Base-by-base conservation (phyloP, 2,113 vertebrate species). In the Cairina moschata region DNA sequence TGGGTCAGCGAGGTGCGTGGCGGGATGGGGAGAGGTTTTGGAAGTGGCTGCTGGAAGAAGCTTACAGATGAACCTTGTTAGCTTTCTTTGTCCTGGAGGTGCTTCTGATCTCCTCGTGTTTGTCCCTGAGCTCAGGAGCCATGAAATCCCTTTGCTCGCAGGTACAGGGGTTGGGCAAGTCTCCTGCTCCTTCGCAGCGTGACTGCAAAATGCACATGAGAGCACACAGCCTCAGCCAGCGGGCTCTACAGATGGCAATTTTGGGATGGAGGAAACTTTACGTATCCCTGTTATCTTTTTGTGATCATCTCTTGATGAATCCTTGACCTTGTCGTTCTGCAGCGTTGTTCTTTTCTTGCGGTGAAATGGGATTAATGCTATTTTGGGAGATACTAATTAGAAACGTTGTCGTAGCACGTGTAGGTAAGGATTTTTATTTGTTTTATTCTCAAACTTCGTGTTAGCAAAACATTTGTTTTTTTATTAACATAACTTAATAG, bases 381-480 rank as follows among this genome's bases (percentile, higher is more conserved):
- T 92, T 86, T 81, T 75, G 92, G 54, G 62, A 91, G 50, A 74
- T 74, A 22, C 10, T 65, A 32, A 55, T 77, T 77, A 74, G 50
- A 77, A 81, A 74, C 20, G 11, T 46, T 54, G 26, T 59, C 40
- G 36, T 93, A 76, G 31, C 18, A 20, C 0, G 2, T 36, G 36
- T 38, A 79, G 62, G 72, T 88, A 66, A 74, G 63, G 58, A n/a
- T 22, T 65, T 72, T 31, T 23, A 0, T 8, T 20, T 52, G 48
- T 69, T 48, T 7, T 8, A 12, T 31, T 6, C 8, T 42, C 34
- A 38, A 54, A 81, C 7, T 84, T 79, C n/a, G 1, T 77, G 22
- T 60, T 93, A 76, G 48, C 23, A 58, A 32, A 84, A 68, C 52
- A 15, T 29, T 50, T 38, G 48, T 56, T 63, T 0, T 0, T 25